Conservation (phyloP, 2,888 invertebrate genomes). For the Ptychoptera contaminata region DNA sequence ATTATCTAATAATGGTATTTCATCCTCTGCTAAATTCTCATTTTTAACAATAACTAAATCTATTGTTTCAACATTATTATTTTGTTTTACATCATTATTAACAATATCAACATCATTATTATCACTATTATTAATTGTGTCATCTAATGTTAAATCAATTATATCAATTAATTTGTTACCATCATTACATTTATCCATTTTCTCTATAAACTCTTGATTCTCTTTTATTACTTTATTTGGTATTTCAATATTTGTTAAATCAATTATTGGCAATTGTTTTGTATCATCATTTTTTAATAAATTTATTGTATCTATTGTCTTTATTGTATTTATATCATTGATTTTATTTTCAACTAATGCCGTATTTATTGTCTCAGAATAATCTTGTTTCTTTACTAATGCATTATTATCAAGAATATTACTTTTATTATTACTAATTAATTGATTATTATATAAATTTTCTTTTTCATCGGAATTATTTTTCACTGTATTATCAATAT, state of each 20-base stretch:
- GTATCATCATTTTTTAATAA: constrained; percentile 19
- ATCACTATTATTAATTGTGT: constrained; percentile 9
- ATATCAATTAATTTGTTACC: constrained; percentile 4
- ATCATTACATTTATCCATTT: constrained; percentile 8
- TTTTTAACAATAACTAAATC: neutral
- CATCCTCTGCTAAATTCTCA: neutral
- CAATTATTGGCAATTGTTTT: constrained; percentile 21
- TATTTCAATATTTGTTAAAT: constrained; percentile 21
- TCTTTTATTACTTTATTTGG: constrained; percentile 18
- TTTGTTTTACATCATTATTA: constrained; percentile 26
- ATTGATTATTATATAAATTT: constrained; percentile 11
- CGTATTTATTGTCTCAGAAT: constrained; percentile 24
- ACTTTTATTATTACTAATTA: neutral
- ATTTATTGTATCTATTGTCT: constrained; percentile 26
- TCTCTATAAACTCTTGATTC: constrained; percentile 16
- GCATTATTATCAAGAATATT: constrained; percentile 16
- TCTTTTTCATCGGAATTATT: constrained; percentile 15
- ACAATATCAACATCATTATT: constrained; percentile 25
- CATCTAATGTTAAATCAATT: constrained; percentile 9
- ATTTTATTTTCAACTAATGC: constrained; percentile 21
- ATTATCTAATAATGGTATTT: constrained; percentile 1
- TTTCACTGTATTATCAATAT: constrained; percentile 12
- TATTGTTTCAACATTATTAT: neutral
- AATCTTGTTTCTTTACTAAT: constrained; percentile 27
- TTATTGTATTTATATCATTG: constrained; percentile 12